Conservation (phyloP, 2,888 invertebrate species). For the Oeneis ivallda region DNA sequence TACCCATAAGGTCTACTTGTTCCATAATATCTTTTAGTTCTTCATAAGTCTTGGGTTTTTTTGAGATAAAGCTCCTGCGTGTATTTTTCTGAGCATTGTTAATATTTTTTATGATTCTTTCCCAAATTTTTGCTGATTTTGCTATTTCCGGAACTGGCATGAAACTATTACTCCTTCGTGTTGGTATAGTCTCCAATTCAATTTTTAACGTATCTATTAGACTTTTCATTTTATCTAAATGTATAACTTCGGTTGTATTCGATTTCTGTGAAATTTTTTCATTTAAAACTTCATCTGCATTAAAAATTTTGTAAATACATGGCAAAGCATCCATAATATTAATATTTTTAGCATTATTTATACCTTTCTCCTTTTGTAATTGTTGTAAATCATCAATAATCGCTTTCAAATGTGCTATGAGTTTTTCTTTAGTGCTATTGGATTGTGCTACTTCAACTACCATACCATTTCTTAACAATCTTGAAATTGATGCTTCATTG, state of each 20-base stretch:
- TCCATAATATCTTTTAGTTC: constrained; percentile 54
- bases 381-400: constrained; percentile 66
- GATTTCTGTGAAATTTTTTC: neutral
- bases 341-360: constrained; percentile 46
- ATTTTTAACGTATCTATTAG: constrained; percentile 56
- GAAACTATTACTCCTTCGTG: constrained; percentile 48
- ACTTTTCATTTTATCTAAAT: constrained; percentile 50
- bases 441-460: constrained; percentile 39
- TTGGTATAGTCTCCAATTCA: constrained; percentile 47
- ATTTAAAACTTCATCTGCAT: constrained; percentile 33
- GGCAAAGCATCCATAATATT: constrained; percentile 62
- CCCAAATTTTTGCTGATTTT: constrained; percentile 65
- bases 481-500: constrained; percentile 24
- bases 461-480: constrained; percentile 17
- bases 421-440: constrained; percentile 56
- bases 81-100: constrained; percentile 44
- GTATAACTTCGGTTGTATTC: constrained; percentile 19
- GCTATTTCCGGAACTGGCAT: constrained; percentile 45
- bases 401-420: constrained; percentile 65
- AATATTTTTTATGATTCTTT: constrained; percentile 60
- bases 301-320: constrained; percentile 65
- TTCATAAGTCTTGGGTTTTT: constrained; percentile 49
- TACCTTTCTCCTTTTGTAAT: constrained; percentile 56
- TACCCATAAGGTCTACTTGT: constrained; percentile 47
- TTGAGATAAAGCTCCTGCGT: constrained; percentile 48